These are phyloP conservation scores for Donacobius atricapilla DNA, from an alignment of 2,113 vertebrate genomes.

Conservation along the genomic window DNA sequence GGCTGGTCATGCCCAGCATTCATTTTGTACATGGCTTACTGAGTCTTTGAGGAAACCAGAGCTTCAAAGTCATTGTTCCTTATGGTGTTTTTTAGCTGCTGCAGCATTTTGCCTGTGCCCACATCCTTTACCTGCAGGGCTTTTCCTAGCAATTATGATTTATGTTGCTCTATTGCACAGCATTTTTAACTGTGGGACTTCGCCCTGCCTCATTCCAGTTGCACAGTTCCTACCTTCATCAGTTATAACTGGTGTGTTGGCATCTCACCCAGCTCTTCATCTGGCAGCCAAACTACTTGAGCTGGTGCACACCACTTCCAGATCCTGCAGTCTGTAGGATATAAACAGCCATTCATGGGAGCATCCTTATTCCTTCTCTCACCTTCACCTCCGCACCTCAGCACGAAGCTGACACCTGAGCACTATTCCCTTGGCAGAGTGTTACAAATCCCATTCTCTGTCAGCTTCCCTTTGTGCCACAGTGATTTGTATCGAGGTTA, in stretches of 20 bases:
- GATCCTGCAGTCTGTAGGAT: not conserved
- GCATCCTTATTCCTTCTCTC: not conserved
- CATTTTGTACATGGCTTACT: not conserved
- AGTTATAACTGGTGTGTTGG: not conserved
- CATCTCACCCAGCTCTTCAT: slow-evolving; percentile 5
- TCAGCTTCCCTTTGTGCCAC: not conserved
- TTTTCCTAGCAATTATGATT: slow-evolving; percentile 24
- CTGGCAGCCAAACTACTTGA: not conserved
- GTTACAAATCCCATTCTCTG: not conserved
- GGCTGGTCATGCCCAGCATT: slow-evolving; percentile 25
- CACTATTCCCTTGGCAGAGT: not conserved
- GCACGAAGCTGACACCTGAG: not conserved
- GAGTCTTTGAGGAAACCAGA: slow-evolving; percentile 14
- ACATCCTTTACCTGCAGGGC: slow-evolving; percentile 38
- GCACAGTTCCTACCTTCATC: not conserved
- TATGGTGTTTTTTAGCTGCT: not conserved
- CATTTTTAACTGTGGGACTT: slow-evolving; percentile 14
- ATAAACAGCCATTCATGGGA: not conserved
- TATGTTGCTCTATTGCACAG: not conserved
- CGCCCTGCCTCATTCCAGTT: not conserved
- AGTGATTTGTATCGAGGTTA: not conserved
- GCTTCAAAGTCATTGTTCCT: slow-evolving; percentile 4
- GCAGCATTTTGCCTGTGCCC: not conserved
- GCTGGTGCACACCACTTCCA: not conserved
- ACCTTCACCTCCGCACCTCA: not conserved